Conservation (phyloP, 2,888 invertebrate species). For the Drosophila mayaguana region DNA sequence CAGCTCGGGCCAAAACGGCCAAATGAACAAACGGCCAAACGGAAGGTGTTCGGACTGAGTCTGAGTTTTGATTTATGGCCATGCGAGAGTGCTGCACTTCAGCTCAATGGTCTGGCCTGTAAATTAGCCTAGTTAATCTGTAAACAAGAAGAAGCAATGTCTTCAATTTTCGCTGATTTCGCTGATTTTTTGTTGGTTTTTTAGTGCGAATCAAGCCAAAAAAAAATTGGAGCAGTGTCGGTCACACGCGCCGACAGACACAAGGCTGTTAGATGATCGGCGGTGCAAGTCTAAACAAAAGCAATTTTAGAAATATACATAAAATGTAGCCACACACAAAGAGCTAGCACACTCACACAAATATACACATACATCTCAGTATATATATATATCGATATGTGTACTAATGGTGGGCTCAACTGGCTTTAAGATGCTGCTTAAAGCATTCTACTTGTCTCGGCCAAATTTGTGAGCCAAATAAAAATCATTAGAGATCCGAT, state of each 20-base stretch:
- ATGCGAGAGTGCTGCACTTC: conserved; percentile 17
- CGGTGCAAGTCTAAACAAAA: conserved; percentile 54
- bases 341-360: conserved; percentile 17
- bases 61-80: conserved; percentile 52
- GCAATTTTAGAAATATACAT: conserved; percentile 65
- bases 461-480: conserved; percentile 58
- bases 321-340: conserved; percentile 24
- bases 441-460: conserved; percentile 66
- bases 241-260: conserved; percentile 68
- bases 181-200: conserved; percentile 7
- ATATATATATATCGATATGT: background rate
- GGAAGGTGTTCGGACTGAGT: conserved; percentile 53
- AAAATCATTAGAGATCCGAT: conserved; percentile 32
- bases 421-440: conserved; percentile 41
- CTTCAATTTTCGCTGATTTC: background rate
- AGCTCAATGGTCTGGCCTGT: conserved; percentile 38
- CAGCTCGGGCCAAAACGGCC: conserved; percentile 48
- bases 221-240: conserved; percentile 65
- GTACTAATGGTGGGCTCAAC: conserved; percentile 36
- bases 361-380: background rate
- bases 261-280: conserved; percentile 59
- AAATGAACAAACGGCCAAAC: conserved; percentile 66
- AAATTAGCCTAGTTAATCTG: conserved; percentile 66
- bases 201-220: conserved; percentile 55
- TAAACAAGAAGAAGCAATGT: conserved; percentile 25